Evolutionary conservation across 2,888 invertebrate species (phyloP).

Genomic region (Branchipolynoe longqiensis): DNA sequence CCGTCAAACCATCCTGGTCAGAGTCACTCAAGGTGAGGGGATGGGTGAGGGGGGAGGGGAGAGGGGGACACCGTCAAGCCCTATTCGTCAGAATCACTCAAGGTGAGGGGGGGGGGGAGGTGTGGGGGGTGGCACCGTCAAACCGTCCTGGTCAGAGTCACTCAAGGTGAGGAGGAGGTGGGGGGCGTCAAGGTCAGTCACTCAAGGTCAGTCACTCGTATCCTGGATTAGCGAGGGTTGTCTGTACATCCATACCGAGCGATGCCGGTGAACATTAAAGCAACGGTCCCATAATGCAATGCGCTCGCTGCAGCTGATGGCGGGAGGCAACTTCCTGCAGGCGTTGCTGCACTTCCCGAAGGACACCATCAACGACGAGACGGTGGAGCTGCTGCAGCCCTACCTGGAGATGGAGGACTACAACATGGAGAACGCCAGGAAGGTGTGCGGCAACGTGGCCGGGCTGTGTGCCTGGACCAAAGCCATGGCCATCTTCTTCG

Average conservation of each 20-base stretch:
- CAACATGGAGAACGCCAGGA: conserved; percentile 80
- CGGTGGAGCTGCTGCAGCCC: conserved; percentile 81
- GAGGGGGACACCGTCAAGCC: too few relatives aligned
- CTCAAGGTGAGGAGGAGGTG: too few relatives aligned
- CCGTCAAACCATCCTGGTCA: conserved; percentile 80
- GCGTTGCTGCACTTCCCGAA: conserved; percentile 93
- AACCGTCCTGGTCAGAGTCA: too few relatives aligned
- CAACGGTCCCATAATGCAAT: too few relatives aligned
- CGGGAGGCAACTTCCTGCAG: conserved; percentile 79
- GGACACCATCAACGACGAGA: conserved; percentile 84
- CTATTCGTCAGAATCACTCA: too few relatives aligned
- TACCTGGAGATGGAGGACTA: conserved; percentile 81
- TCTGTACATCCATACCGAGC: too few relatives aligned
- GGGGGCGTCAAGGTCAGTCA: conserved; percentile 78
- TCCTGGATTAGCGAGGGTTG: too few relatives aligned
- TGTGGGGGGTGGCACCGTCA: too few relatives aligned
- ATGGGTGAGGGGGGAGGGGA: too few relatives aligned
- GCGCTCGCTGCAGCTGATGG: conserved; percentile 74
- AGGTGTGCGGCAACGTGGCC: conserved; percentile 82
- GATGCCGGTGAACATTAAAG: too few relatives aligned
- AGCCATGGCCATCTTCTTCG: conserved; percentile 81
- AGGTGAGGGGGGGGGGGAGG: too few relatives aligned
- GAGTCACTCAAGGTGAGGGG: conserved; percentile 81
- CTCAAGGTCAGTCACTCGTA: conserved; percentile 80
- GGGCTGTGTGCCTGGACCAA: conserved; percentile 81